Base-by-base conservation (phyloP, 2,113 vertebrate species). In the Acrocephalus kingi region DNA sequence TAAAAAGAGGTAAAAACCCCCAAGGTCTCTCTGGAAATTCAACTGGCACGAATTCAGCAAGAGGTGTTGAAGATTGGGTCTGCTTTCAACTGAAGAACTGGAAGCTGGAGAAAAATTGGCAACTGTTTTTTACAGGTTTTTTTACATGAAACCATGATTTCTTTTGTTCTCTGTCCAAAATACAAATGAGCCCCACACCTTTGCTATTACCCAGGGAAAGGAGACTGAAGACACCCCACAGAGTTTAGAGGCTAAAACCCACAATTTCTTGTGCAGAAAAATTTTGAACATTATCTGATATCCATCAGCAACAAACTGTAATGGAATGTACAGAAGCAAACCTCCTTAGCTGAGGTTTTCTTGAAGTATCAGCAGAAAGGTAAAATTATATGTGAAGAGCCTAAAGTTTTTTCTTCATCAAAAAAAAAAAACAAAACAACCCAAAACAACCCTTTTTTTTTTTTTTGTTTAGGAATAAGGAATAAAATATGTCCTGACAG, bases 381-480 rank as follows among this genome's bases (percentile, higher is more conserved):
- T 30, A 31, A 71, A 62, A 33, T 51, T 52, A 41, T 3, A 17
- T 56, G 17, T 58, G 41, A 79, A 30, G 30, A 84, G 4, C 5
- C 23, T 31, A 8, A 91, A 55, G 13, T 1, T 67, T 58, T 74
- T 64, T 13, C 13, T 68, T 82, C 13, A 46, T 56, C 8, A 35
- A 17, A 56, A 75, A 63, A 66, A 64, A n/a, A n/a, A n/a, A n/a
- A n/a, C n/a, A n/a, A n/a, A n/a, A n/a, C 4, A 1, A 15, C 11
- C 20, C 41, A 48, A 20, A 74, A n/a, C 28, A 33, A 33, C 6
- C 4, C 2, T 8, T 3, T 6, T 2, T 1, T 6, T 1, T 6
- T 69, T 91, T 72, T 92, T 39, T 37, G 12, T 75, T 94, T 73
- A 55, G 12, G 35, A 39, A 39, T 21, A 59, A 48, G 45, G 33